Evolutionary conservation across 2,888 invertebrate genomes (phyloP).

Genomic region (Nipponacmea schrenckii): DNA sequence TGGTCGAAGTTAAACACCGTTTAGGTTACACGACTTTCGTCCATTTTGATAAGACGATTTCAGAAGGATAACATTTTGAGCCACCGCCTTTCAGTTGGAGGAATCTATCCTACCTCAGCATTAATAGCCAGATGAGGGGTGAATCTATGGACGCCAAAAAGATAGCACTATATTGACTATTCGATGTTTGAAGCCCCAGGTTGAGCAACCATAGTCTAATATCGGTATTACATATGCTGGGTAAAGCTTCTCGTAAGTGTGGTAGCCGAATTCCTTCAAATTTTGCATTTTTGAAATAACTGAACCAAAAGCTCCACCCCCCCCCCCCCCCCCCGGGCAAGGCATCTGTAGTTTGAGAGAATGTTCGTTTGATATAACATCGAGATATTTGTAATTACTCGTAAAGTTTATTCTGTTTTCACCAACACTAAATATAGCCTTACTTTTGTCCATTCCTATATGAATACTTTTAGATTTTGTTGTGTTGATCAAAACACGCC

Average conservation of each 20-base stretch:
- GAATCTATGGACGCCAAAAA: slow-evolving; percentile 26
- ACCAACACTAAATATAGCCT: slow-evolving; percentile 23
- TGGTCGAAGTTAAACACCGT: neutral
- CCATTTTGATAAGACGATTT: slow-evolving; percentile 19
- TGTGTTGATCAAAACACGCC: no score
- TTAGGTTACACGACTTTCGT: neutral
- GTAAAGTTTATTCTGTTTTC: slow-evolving; percentile 20
- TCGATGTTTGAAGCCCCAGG: slow-evolving; percentile 25
- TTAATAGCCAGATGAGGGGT: slow-evolving; percentile 6
- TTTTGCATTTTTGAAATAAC: slow-evolving; percentile 10
- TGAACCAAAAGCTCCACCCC: slow-evolving; percentile 10
- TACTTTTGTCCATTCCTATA: neutral
- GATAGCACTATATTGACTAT: no score
- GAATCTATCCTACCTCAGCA: slow-evolving; percentile 26
- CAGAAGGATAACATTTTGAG: slow-evolving; percentile 21
- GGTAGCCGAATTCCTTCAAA: slow-evolving; percentile 22
- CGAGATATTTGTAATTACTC: slow-evolving; percentile 27
- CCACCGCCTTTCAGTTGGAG: slow-evolving; percentile 18
- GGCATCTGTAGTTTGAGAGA: neutral
- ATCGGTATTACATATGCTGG: slow-evolving; percentile 23
- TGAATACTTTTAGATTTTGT: no score
- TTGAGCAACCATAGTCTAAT: slow-evolving; percentile 15
- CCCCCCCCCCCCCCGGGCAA: neutral
- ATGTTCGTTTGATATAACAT: slow-evolving; percentile 23
- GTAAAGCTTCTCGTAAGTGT: slow-evolving; percentile 22